Conservation (phyloP, 2,113 vertebrate genomes). For the Crotophaga sulcirostris region DNA sequence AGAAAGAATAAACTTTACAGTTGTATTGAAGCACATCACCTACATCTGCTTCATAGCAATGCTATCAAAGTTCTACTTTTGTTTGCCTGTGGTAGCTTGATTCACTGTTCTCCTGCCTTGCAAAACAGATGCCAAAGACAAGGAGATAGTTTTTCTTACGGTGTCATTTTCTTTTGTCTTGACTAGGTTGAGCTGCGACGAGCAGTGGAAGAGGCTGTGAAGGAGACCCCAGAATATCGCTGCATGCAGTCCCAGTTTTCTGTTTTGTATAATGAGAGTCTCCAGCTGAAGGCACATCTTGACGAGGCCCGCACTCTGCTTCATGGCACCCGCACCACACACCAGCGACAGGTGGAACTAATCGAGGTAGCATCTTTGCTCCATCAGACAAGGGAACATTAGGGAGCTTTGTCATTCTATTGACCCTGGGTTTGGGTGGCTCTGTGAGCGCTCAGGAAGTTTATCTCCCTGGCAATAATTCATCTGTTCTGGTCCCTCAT, state of each 20-base stretch:
- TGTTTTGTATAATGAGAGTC: conserved; percentile 94
- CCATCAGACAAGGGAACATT: not conserved
- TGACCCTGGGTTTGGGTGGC: not conserved
- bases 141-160: not conserved
- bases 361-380: conserved; percentile 82
- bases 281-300: conserved; percentile 91
- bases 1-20: not conserved
- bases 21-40: not conserved
- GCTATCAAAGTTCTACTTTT: not conserved
- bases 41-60: not conserved
- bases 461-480: not conserved
- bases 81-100: not conserved
- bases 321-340: conserved; percentile 88
- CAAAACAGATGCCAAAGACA: not conserved
- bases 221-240: conserved; percentile 92
- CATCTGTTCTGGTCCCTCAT: not conserved
- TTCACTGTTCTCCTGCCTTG: not conserved
- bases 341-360: conserved; percentile 93
- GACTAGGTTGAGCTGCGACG: conserved; percentile 84
- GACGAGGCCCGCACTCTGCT: conserved; percentile 92
- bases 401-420: not conserved
- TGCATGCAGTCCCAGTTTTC: conserved; percentile 99
- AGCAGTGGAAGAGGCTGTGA: conserved; percentile 89
- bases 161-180: not conserved
- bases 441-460: not conserved